Evolutionary conservation across 2,888 invertebrate species (phyloP).

Genomic region (Acanthacorydalis orientalis): DNA sequence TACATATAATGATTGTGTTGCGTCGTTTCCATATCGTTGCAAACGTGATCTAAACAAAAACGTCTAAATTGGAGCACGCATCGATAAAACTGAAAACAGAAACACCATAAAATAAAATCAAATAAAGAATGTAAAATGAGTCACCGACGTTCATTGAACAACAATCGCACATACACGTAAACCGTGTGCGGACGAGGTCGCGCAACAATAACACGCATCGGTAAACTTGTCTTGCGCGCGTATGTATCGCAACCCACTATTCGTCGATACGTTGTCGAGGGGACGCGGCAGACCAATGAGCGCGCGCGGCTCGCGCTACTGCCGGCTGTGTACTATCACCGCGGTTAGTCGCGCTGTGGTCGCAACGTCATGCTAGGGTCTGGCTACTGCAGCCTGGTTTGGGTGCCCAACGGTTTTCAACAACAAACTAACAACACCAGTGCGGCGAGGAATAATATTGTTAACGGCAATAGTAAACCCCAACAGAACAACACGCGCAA

Average conservation of each 20-base stretch:
- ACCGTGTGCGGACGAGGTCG: too few relatives aligned
- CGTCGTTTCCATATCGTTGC: too few relatives aligned
- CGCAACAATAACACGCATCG: too few relatives aligned
- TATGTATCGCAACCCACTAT: not conserved
- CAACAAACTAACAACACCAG: not conserved
- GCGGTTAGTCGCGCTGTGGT: conserved; percentile 7
- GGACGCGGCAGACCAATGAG: not conserved
- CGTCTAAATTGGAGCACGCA: too few relatives aligned
- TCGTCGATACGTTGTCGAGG: not conserved
- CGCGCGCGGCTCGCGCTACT: not conserved
- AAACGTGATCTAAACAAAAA: too few relatives aligned
- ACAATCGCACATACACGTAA: too few relatives aligned
- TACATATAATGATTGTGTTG: too few relatives aligned
- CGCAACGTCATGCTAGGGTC: conserved; percentile 4
- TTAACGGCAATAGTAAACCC: not conserved
- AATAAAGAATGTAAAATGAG: too few relatives aligned
- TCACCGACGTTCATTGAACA: too few relatives aligned
- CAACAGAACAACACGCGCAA: not conserved
- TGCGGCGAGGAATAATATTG: not conserved
- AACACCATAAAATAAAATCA: too few relatives aligned
- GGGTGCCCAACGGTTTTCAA: conserved; percentile 3
- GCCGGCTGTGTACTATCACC: conserved; percentile 1
- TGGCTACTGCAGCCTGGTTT: conserved; percentile 7
- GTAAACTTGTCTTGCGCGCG: not conserved
- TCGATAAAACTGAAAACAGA: too few relatives aligned